Evolutionary conservation across 2,888 invertebrate genomes (phyloP), one percentile per base, ranked within the genome.

Genomic region (Eupsilia transversa): DNA sequence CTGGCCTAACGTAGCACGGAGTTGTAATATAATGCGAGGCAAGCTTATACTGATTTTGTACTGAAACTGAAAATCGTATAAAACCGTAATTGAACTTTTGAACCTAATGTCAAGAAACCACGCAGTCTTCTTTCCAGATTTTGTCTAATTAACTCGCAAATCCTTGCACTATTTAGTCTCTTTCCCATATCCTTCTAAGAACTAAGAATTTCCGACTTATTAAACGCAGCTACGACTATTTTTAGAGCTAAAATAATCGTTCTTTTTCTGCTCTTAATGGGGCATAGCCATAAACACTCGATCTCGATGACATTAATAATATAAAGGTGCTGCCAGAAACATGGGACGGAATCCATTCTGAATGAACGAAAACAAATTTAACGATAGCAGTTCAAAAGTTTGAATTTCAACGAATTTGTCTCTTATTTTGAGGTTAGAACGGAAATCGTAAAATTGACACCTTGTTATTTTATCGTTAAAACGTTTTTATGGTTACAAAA

Each of bases 301-400:
- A 89, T 93, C 89, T 90, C 92, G 93, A 90, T 93, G 94, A 94
- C 94, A 94, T 94, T 94, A 95, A 95, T 95, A 93, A 94, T 94
- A 93, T 41, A 89, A 91, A 93, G 92, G 89, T 89, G 90, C 87
- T 91, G 90, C 90, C 90, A 93, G 91, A 92, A 92, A 91, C 88
- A 91, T 89, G 87, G 88, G 88, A 78, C 60, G 69, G 71, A 59
- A 38, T 61, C 63, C 72, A 81, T 79, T 83, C 68, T 67, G 64
- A 78, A 80, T 80, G 49, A 76, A 80, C 60, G 56, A 74, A 79
- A 78, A 88, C 89, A 86, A 87, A 87, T 88, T 89, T 88, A 79
- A 73, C 54, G 83, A 81, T 79, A 79, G 86, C 72, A 33, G 70
- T 66, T 63, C 17, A 66, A 49, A 68, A 70, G 38, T 72, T 70